Evolutionary conservation across 2,888 invertebrate genomes (phyloP), one percentile per base, ranked within the genome.

Genomic region (Mantis religiosa): DNA sequence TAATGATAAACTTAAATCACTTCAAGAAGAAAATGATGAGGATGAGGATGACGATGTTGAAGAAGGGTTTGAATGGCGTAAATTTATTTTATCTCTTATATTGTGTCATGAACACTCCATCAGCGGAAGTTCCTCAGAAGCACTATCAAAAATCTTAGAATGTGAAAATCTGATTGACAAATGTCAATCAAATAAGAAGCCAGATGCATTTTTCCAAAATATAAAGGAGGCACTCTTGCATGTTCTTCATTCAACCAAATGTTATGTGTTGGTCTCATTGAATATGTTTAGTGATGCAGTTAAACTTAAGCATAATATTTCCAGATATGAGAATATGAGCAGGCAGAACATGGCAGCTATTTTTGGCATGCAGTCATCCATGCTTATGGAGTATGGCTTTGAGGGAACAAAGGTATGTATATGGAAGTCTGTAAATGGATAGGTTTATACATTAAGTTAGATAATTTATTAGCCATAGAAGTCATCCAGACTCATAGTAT

Each of bases 321-420:
- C 15, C 3, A 84, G 47, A n/a, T 82, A 47, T 20, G 82, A 84
- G 27, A 85, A 84, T 14, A 30, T 89, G 88, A 34, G 81, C 8
- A 84, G 34, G n/a, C 25, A 20, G 28, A 85, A 86, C 47, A 87
- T 71, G 54, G 89, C 89, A 27, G 88, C 84, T 8, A n/a, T 89
- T 6, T 83, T 28, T 27, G 87, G 88, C n/a, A 85, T 89, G 15
- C 82, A 82, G 54, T 88, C 87, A 34, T 83, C 85, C 7, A 30
- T 30, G 28, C 54, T 71, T 20, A 71, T 88, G 87, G 89, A 89
- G 30, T 89, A 87, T 88, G 89, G 89, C 8, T 85, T 85, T 87
- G 28, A 54, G 2, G 89, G 89, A 28, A 88, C 83, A n/a, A 85
- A 87, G 87, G 87, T 87, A 41, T 3, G 30, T 28, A 6, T 30